Evolutionary conservation across 1,140 invertebrate genomes (phyloP).

Genomic region (Coptotermes formosanus): DNA sequence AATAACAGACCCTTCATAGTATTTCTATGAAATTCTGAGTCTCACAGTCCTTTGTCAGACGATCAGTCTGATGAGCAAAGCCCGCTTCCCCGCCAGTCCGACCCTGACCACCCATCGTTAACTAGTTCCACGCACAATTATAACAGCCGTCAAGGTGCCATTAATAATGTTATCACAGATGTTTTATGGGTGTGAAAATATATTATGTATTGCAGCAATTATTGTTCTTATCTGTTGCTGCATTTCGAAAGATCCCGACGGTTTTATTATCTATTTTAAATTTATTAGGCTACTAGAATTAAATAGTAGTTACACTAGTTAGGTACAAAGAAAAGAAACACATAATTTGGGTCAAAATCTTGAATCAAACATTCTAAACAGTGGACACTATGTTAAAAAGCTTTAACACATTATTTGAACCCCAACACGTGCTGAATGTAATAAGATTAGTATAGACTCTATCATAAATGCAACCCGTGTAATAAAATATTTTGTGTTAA

Average conservation of each 20-base stretch:
- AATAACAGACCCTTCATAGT: too few species aligned
- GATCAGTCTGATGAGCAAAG: too few species aligned
- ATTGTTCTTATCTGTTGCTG: slow-evolving; percentile 2
- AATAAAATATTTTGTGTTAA: too few species aligned
- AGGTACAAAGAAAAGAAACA: not conserved
- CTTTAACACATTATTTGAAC: too few species aligned
- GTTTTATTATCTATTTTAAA: not conserved
- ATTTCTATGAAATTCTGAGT: too few species aligned
- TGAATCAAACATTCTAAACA: too few species aligned
- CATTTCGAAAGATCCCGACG: not conserved
- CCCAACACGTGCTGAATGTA: too few species aligned
- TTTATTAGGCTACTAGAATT: not conserved
- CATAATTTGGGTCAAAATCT: not conserved
- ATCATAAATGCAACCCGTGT: too few species aligned
- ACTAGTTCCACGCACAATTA: not conserved
- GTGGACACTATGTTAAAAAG: too few species aligned
- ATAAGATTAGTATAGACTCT: too few species aligned
- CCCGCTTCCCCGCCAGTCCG: not conserved
- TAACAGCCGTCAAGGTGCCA: not conserved
- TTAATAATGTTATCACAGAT: slow-evolving; percentile 15
- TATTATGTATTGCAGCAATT: slow-evolving; percentile 5
- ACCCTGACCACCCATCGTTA: not conserved
- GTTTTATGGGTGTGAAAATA: slow-evolving; percentile 1
- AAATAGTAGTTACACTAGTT: not conserved
- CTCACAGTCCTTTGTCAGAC: too few species aligned